A percentile compares a stretch with the other conserved stretches of the same genome.
Evolutionary conservation across 2,797 vertebrate genomes (phyloP).

Genomic region (Manis pentadactyla): DNA sequence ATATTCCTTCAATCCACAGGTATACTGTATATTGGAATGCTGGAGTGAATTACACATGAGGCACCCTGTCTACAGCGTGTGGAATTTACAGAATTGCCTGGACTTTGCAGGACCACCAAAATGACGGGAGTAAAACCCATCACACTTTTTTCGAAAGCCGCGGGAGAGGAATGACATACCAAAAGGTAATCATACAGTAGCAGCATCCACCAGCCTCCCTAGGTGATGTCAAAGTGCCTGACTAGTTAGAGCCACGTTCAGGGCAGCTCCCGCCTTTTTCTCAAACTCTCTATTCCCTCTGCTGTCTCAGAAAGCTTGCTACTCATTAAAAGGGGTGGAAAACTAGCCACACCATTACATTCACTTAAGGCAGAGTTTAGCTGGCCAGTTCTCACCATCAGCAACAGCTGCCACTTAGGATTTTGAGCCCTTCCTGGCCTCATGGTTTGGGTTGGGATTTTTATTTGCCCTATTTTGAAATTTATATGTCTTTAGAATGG

Average conservation of each 20-base stretch:
- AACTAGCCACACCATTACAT: conserved; percentile 86
- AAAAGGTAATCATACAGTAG: conserved; percentile 73
- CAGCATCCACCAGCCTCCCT: conserved; percentile 69
- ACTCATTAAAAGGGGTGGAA: conserved; percentile 86
- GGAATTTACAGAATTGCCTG: conserved; percentile 67
- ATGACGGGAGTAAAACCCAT: conserved; percentile 67
- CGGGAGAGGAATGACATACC: conserved; percentile 66
- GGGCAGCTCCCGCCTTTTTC: conserved; percentile 34
- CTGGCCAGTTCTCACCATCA: conserved; percentile 75
- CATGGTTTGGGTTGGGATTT: conserved; percentile 74
- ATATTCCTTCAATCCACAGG: conserved; percentile 43
- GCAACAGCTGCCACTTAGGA: conserved; percentile 80
- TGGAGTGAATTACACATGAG: conserved; percentile 59
- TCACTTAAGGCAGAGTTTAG: conserved; percentile 82
- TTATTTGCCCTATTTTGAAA: conserved; percentile 85
- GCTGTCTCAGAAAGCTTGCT: conserved; percentile 74
- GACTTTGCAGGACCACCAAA: conserved; percentile 61
- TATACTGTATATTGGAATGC: conserved; percentile 21
- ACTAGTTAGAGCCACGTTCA: conserved; percentile 69
- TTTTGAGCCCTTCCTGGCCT: conserved; percentile 79
- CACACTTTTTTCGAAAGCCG: conserved; percentile 67
- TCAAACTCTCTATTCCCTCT: conserved; percentile 53
- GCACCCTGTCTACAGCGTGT: conserved; percentile 48
- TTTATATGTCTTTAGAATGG: conserved; percentile 89
- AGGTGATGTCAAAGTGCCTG: conserved; percentile 79